These are phyloP conservation scores for Rafetus swinhoei DNA, from an alignment of 2,113 vertebrate species.

Conservation along the genomic window DNA sequence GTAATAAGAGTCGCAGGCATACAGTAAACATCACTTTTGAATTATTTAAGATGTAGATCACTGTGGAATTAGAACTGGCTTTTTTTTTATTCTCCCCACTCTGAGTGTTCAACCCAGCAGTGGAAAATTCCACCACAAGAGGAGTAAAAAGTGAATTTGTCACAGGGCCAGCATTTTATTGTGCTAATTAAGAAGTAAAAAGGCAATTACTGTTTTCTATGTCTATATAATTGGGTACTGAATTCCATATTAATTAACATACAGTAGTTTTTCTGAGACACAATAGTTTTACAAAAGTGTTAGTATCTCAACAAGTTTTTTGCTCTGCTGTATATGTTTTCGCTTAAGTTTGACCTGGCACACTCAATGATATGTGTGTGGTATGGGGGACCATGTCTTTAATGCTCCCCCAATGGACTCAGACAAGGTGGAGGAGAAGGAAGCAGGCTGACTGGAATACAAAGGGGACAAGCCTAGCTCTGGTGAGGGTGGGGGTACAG, in stretches of 20 bases:
- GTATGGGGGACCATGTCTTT: neutral
- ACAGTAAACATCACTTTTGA: constrained; percentile 51
- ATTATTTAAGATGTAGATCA: constrained; percentile 61
- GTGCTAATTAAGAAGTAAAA: constrained; percentile 46
- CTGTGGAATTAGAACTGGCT: constrained; percentile 29
- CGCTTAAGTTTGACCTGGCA: neutral
- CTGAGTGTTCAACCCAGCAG: neutral
- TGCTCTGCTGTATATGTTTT: neutral
- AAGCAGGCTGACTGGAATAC: neutral
- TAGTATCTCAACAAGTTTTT: neutral
- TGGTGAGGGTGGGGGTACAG: neutral
- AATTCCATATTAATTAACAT: constrained; percentile 25
- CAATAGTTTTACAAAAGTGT: constrained; percentile 2
- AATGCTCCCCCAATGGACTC: neutral
- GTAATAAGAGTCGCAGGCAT: constrained; percentile 59
- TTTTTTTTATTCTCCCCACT: constrained; percentile 4
- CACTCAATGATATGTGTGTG: neutral
- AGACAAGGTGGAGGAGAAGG: neutral
- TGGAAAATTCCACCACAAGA: constrained; percentile 61
- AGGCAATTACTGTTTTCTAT: neutral
- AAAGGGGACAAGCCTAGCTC: neutral
- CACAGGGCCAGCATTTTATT: constrained; percentile 49
- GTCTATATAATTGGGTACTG: neutral
- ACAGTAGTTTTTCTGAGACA: neutral
- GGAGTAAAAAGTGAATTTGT: constrained; percentile 10